Evolutionary conservation across 2,888 invertebrate genomes (phyloP), one percentile per base, ranked within the genome.

Genomic region (Ectropis crepuscularia): DNA sequence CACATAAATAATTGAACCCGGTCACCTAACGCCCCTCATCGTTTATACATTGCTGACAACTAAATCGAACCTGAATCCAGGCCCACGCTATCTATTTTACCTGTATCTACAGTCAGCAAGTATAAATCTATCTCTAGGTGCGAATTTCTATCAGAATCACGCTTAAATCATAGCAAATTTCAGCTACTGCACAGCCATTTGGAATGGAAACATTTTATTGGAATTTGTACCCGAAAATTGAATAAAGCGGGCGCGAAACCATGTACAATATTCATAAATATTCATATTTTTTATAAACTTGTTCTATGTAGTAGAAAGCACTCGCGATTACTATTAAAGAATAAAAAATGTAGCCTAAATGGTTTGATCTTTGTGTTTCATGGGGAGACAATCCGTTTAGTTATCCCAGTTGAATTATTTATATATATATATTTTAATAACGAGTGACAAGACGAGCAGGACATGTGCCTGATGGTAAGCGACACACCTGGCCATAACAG

Each of bases 31-130:
- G 16, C 16, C 16, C 16, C 16, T 4, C 16, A 28, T 28, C 16
- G 1, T 28, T 28, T 28, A 28, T 28, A 28, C 5, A 16, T 39
- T 0, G 39, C 12, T 50, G 7, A 28, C 41, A 41, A 5, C 37
- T 38, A 38, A 80, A 86, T 88, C 7, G 10, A 9, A 41, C 41
- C 41, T 9, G 41, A 8, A 8, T 9, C 41, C 41, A 41, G 8
- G 10, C 7, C 6, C 41, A 90, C 86, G 81, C 80, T 83, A 80
- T 82, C 81, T 80, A 87, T 88, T 87, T 84, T 28, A 28, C 16
- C 16, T 28, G 16, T 28, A 28, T 28, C 16, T 28, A 28, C 16
- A 28, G 16, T 28, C 16, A 28, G 16, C 16, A 28, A 28, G 2
- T 28, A 28, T 28, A 28, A 28, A 28, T 28, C 16, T 4, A 28